Evolutionary conservation across 2,888 invertebrate genomes (phyloP).

Genomic region (Pollenia amentaria): DNA sequence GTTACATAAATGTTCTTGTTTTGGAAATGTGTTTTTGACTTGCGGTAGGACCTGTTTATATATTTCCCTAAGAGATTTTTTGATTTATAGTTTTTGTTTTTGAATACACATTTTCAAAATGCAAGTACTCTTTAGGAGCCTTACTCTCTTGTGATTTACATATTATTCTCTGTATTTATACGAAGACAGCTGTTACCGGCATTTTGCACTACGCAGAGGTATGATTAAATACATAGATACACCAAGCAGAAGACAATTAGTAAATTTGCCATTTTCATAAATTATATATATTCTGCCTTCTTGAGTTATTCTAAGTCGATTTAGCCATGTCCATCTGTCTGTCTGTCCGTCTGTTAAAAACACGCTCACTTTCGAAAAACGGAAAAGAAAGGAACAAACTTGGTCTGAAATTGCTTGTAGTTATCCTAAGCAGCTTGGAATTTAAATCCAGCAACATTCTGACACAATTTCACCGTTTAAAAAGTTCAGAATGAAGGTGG

Average conservation of each 20-base stretch:
- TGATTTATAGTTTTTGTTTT: not conserved
- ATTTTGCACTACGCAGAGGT: slow-evolving; percentile 46
- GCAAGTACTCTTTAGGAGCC: not conserved
- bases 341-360: no score
- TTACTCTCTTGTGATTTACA: no score
- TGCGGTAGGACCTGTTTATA: slow-evolving; percentile 79
- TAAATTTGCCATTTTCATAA: not conserved
- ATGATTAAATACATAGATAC: slow-evolving; percentile 14
- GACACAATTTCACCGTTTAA: no score
- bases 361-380: no score
- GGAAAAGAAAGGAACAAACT: no score
- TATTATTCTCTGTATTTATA: not conserved
- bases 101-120: not conserved
- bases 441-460: no score
- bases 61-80: not conserved
- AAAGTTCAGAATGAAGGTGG: no score
- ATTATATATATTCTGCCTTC: no score
- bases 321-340: no score
- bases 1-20: slow-evolving; percentile 61
- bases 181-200: slow-evolving; percentile 76
- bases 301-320: no score
- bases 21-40: slow-evolving; percentile 74
- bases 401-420: no score
- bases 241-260: not conserved
- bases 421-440: no score